Evolutionary conservation across 2,797 vertebrate species (phyloP).

Genomic region (Oreonectes daqikongensis): DNA sequence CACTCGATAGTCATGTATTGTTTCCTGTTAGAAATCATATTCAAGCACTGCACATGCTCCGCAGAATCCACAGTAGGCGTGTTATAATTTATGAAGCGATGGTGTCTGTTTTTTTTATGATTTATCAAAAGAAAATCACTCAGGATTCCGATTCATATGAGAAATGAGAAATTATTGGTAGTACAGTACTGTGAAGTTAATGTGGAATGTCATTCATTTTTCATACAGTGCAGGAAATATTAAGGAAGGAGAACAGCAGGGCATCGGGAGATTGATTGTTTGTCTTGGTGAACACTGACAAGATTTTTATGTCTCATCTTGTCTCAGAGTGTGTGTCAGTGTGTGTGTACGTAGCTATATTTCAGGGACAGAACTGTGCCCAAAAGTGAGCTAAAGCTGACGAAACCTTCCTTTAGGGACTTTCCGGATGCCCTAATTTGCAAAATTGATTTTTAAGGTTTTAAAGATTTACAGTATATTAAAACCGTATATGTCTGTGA

Average conservation of each 20-base stretch:
- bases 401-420: neutral
- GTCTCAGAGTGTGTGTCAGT: neutral
- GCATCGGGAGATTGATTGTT: slow-evolving; percentile 25
- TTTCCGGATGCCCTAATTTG: neutral
- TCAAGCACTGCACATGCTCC: neutral
- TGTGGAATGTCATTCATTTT: slow-evolving; percentile 17
- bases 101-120: slow-evolving; percentile 22
- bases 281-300: slow-evolving; percentile 30
- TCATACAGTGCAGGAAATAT: slow-evolving; percentile 25
- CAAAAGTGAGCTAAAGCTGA: neutral
- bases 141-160: slow-evolving; percentile 24
- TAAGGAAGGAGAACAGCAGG: slow-evolving; percentile 30
- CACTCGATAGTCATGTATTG: neutral
- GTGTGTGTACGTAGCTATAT: neutral
- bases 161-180: slow-evolving; percentile 33
- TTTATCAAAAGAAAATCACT: slow-evolving; percentile 31
- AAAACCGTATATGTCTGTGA: neutral
- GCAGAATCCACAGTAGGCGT: neutral
- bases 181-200: slow-evolving; percentile 8
- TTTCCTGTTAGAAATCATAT: neutral
- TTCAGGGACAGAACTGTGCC: neutral
- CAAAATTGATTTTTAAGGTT: neutral
- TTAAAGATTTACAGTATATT: neutral
- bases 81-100: slow-evolving; percentile 21
- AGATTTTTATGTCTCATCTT: slow-evolving; percentile 18